These are phyloP conservation scores for Melanerpes formicivorus DNA, from an alignment of 2,113 vertebrate species.

Conservation along the genomic window DNA sequence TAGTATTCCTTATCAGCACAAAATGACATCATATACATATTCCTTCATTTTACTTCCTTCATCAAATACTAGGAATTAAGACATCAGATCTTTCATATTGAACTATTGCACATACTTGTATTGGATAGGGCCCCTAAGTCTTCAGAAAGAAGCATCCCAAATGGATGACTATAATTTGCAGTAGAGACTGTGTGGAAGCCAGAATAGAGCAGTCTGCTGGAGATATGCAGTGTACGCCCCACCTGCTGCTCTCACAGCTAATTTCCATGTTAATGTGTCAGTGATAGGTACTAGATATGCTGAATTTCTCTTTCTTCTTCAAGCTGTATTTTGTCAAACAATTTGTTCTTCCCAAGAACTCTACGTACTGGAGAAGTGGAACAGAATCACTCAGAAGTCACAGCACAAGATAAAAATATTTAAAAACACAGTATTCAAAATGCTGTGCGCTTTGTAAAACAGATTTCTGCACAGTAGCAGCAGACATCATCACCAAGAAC, in stretches of 20 bases:
- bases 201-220: not conserved
- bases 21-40: not conserved
- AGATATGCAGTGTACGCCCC: not conserved
- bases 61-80: not conserved
- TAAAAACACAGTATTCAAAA: not conserved
- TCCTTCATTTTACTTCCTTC: not conserved
- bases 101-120: not conserved
- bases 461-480: not conserved
- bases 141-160: not conserved
- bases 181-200: not conserved
- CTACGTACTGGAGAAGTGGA: not conserved
- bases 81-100: not conserved
- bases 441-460: not conserved
- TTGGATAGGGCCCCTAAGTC: not conserved
- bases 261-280: not conserved
- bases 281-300: not conserved
- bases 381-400: not conserved
- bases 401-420: not conserved
- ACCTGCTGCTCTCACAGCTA: not conserved
- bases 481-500: not conserved
- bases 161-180: not conserved
- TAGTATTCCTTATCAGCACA: not conserved
- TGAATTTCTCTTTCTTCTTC: not conserved
- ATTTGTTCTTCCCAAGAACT: not conserved
- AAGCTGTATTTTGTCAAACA: not conserved